A percentile compares a stretch with the other conserved stretches of the same genome.
phyloP scores from a whole-genome alignment of 2,113 vertebrate genomes.

The Fregata magnificens region DNA sequence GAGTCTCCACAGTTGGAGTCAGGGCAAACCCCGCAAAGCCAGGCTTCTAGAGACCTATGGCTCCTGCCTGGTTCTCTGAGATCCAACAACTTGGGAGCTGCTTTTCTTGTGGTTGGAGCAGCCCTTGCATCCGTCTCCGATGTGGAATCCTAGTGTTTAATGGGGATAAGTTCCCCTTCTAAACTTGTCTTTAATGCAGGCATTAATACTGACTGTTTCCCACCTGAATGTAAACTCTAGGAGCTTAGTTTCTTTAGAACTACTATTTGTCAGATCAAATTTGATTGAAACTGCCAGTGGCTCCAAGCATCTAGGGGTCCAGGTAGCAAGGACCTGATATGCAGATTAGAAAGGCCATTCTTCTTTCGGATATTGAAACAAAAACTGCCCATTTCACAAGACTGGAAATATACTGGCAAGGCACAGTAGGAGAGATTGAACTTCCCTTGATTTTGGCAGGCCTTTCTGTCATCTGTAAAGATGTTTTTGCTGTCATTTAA shows the following conservation, averaged over 20 bases:
- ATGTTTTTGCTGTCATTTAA: not conserved
- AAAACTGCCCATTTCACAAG: not conserved
- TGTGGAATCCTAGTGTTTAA: not conserved
- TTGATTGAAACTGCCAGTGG: not conserved
- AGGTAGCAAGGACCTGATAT: not conserved
- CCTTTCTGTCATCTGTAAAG: not conserved
- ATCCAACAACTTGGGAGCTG: not conserved
- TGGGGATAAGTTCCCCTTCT: not conserved
- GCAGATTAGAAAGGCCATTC: not conserved
- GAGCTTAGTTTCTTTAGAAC: not conserved
- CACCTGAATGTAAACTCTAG: not conserved
- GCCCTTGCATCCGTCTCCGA: not conserved
- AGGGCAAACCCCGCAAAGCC: not conserved
- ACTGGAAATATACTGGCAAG: not conserved
- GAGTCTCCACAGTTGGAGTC: rapidly evolving
- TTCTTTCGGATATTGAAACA: not conserved
- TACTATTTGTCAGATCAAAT: not conserved
- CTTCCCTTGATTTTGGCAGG: not conserved
- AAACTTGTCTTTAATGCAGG: not conserved
- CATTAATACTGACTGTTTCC: not conserved
- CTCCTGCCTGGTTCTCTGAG: not conserved
- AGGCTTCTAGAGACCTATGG: not conserved
- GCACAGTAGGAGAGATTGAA: not conserved
- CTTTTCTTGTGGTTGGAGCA: not conserved
- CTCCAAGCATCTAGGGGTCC: not conserved